Evolutionary conservation across 2,888 invertebrate species (phyloP), one percentile per base, ranked within the genome.

Genomic region (Orchesella flavescens): DNA sequence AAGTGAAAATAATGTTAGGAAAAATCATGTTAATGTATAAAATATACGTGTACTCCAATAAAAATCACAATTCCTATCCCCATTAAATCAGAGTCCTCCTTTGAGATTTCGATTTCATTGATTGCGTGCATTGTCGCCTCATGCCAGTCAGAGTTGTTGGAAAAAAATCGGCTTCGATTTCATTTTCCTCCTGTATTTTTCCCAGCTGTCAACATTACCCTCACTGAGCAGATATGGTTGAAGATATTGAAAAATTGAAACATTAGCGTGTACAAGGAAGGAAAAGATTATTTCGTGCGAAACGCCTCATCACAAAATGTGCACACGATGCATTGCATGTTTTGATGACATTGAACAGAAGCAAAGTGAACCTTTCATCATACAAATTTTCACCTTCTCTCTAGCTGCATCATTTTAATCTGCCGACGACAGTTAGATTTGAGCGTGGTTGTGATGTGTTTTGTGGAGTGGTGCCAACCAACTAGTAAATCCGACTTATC

Each of bases 41-140:
- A 17, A 19, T 43, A 7, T 55, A 21, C 17, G 34, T 15, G 19
- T 24, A 66, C 43, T 53, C 21, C 66, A 19, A 59, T 69, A 21
- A 69, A 77, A 77, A 69, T 12, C 24, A 17, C 10, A 10, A 19
- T 10, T 19, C 17, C 19, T 15, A 57, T 10, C 10, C 10, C n/a
- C 19, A 17, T 15, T 57, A 57, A n/a, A 57, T 17, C n/a, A 19
- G 15, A 19, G 10, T 17, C 2, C 17, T 57, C 21, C 5, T 21
- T 69, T 55, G 12, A 34, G 46, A 69, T 79, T 79, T 79, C 79
- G 79, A 79, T 79, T 79, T 79, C 79, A 44, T 72, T 44, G 49
- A 73, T 65, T 65, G 72, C 72, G 46, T 79, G 72, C 55, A 63
- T 63, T 44, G 12, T 21, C 21, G 55, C 46, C 77, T 57, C 24